phyloP scores from a whole-genome alignment of 2,113 vertebrate species.

The Calonectris borealis region DNA sequence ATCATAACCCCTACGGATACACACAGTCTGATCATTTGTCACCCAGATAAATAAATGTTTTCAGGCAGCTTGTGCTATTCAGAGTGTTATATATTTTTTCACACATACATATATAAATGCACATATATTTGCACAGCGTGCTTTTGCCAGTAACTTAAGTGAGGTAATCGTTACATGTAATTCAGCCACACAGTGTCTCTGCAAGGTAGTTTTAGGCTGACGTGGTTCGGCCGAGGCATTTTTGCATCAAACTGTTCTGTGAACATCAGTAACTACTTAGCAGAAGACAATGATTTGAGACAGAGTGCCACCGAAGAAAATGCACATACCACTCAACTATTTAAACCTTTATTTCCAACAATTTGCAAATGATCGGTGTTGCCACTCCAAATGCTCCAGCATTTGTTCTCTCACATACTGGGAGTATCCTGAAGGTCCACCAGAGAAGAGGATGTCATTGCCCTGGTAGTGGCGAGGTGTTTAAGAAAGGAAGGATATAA shows the following conservation, averaged over 20 bases:
- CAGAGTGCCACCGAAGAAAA: not conserved
- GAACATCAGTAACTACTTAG: not conserved
- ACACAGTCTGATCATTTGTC: accelerated
- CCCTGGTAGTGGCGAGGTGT: not conserved
- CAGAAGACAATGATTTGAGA: not conserved
- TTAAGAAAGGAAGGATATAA: not conserved
- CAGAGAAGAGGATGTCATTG: not conserved
- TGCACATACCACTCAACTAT: no score
- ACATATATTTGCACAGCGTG: accelerated
- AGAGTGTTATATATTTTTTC: not conserved
- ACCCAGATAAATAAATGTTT: not conserved
- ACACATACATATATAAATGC: not conserved
- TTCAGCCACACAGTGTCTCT: not conserved
- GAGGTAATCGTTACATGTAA: accelerated
- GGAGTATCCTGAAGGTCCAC: not conserved
- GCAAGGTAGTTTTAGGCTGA: not conserved
- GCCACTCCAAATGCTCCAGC: not conserved
- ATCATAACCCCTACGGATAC: accelerated
- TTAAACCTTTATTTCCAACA: not conserved
- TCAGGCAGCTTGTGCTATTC: not conserved
- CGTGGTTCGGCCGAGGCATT: not conserved
- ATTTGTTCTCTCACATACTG: not conserved
- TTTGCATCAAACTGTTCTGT: not conserved
- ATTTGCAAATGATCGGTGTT: not conserved
- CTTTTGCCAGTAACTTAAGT: not conserved